Percentiles rank a stretch among this genome's conserved stretches.
These are phyloP conservation scores for Eucidaris tribuloides DNA, from an alignment of 35 echinoderm and acorn worm species.

Conservation along the genomic window DNA sequence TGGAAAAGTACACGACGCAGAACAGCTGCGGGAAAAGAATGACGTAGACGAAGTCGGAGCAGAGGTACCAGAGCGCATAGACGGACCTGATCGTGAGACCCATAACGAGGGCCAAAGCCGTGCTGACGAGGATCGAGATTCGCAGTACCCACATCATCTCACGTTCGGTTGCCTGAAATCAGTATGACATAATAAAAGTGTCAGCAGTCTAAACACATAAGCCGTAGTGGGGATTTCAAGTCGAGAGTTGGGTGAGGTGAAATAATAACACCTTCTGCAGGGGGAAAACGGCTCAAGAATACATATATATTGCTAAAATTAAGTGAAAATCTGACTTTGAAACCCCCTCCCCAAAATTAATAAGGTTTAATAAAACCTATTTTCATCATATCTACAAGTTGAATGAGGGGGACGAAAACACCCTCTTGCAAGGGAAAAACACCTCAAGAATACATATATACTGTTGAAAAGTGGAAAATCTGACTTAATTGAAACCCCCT, in stretches of 20 bases:
- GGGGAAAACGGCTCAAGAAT: neutral
- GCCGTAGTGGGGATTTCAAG: neutral
- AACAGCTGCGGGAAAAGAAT: constrained; percentile 96
- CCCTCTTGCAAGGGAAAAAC: no score
- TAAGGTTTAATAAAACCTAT: neutral
- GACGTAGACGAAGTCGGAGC: constrained; percentile 97
- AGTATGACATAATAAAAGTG: neutral
- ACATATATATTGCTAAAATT: neutral
- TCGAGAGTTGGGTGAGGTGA: neutral
- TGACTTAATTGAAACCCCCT: no score
- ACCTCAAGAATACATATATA: no score
- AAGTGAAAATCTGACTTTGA: no score
- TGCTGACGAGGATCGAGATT: constrained; percentile 64
- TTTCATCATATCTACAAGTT: neutral
- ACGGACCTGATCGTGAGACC: constrained; percentile 90
- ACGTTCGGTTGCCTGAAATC: constrained; percentile 74
- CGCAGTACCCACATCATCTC: constrained; percentile 95
- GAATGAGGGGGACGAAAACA: no score
- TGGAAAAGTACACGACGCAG: constrained; percentile 87
- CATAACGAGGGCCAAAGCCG: constrained; percentile 58
- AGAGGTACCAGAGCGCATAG: constrained; percentile 96
- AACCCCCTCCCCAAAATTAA: no score
- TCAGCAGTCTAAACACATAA: neutral
- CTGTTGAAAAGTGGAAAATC: no score
- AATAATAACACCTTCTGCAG: neutral